Percentiles rank a stretch among this genome's conserved stretches.
These are phyloP conservation scores for Dryoscopus gambensis DNA, from an alignment of 2,113 vertebrate species.

Conservation along the genomic window DNA sequence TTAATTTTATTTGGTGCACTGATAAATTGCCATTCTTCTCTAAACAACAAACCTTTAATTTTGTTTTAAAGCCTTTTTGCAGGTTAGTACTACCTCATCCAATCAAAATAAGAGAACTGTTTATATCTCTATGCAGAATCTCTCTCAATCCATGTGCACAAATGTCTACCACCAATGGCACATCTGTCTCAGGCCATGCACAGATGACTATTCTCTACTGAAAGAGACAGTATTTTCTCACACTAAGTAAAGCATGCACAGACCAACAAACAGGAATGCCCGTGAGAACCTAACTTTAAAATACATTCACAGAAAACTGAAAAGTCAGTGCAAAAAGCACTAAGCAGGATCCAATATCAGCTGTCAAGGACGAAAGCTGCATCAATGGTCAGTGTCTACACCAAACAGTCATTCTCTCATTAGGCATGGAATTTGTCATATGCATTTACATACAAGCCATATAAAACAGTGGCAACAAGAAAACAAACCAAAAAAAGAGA, in stretches of 20 bases:
- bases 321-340: background rate
- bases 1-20: background rate
- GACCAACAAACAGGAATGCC: background rate
- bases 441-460: background rate
- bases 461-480: background rate
- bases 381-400: background rate
- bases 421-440: background rate
- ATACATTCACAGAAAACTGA: background rate
- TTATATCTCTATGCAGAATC: background rate
- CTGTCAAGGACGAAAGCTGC: background rate
- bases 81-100: background rate
- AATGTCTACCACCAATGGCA: background rate
- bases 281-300: background rate
- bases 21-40: background rate
- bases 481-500: background rate
- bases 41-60: background rate
- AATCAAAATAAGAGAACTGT: background rate
- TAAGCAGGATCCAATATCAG: background rate
- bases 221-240: background rate
- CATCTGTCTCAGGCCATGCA: rapidly evolving
- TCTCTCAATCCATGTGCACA: background rate
- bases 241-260: background rate
- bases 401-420: background rate
- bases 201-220: background rate
- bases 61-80: background rate